A percentile compares a stretch with the other conserved stretches of the same genome.
These are phyloP conservation scores for Strigamia transsilvanica DNA, from an alignment of 2,888 invertebrate species.

Conservation along the genomic window DNA sequence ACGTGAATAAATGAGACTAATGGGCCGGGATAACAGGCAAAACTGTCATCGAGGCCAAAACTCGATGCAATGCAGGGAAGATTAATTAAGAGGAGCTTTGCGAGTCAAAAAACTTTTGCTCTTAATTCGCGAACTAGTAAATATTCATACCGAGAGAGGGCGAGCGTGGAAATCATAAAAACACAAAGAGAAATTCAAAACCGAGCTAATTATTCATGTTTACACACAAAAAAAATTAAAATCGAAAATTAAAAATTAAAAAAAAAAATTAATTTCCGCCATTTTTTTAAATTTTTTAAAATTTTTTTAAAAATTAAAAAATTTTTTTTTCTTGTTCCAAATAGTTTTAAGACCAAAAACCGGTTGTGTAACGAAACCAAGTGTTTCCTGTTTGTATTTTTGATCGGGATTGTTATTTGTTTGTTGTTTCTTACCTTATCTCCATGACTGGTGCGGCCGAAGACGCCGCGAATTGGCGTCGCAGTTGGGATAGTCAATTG, in stretches of 20 bases:
- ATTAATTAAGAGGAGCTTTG: not conserved
- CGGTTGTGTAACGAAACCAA: not conserved
- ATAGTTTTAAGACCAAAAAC: not conserved
- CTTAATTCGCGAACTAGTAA: no score
- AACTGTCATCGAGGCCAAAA: not conserved
- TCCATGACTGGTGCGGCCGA: slow-evolving; percentile 1
- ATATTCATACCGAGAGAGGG: no score
- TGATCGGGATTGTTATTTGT: no score
- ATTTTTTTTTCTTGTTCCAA: not conserved
- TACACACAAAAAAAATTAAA: not conserved
- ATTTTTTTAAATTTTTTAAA: no score
- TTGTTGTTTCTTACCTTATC: slow-evolving; percentile 33
- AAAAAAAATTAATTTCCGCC: not conserved
- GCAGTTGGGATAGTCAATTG: not conserved
- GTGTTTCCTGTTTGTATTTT: not conserved
- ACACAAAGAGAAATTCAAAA: not conserved
- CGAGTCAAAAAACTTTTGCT: not conserved
- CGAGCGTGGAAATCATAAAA: no score
- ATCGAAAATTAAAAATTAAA: not conserved
- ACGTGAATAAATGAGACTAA: slow-evolving; percentile 34
- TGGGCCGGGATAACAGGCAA: not conserved
- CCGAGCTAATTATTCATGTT: not conserved
- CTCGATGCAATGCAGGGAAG: slow-evolving; percentile 1
- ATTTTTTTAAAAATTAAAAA: slow-evolving; percentile 11
- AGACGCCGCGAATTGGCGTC: slow-evolving; percentile 26